phyloP scores from a whole-genome alignment of 2,113 vertebrate species.

The Sisor rabdophorus region DNA sequence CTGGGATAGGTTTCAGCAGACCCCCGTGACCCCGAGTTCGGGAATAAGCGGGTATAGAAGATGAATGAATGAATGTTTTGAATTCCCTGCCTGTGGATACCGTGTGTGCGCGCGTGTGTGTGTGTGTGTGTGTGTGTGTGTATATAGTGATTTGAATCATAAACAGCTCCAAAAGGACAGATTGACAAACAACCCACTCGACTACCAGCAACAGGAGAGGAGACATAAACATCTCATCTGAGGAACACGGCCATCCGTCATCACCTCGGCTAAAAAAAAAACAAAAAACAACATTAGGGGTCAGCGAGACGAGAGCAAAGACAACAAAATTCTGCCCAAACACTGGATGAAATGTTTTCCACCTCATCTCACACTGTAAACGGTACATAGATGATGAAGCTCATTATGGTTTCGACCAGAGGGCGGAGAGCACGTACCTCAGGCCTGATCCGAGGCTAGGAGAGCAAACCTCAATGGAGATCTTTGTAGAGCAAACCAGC shows the following conservation, averaged over 20 bases:
- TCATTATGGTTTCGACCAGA: conserved; percentile 3
- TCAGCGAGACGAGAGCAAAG: too few relatives aligned
- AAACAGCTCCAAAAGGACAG: conserved; percentile 49
- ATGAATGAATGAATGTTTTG: too few relatives aligned
- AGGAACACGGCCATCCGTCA: conserved; percentile 56
- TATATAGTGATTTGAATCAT: conserved; percentile 53
- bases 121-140: not conserved
- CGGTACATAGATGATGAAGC: not conserved
- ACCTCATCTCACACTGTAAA: conserved; percentile 20
- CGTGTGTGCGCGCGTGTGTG: too few relatives aligned
- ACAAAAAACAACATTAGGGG: not conserved
- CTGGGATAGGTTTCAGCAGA: too few relatives aligned
- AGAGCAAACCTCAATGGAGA: not conserved
- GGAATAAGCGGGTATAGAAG: too few relatives aligned
- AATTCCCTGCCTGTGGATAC: not conserved
- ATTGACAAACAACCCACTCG: conserved; percentile 59
- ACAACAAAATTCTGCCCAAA: too few relatives aligned
- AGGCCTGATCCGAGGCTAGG: not conserved
- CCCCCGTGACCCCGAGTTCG: too few relatives aligned
- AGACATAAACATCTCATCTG: conserved; percentile 49
- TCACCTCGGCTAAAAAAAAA: conserved; percentile 37
- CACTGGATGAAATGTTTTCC: conserved; percentile 49
- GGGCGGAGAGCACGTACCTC: conserved; percentile 3
- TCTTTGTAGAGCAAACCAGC: conserved; percentile 24
- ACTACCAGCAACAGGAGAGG: conserved; percentile 46